Evolutionary conservation across 1,140 invertebrate genomes (phyloP).

Genomic region (Drosophila serrata): DNA sequence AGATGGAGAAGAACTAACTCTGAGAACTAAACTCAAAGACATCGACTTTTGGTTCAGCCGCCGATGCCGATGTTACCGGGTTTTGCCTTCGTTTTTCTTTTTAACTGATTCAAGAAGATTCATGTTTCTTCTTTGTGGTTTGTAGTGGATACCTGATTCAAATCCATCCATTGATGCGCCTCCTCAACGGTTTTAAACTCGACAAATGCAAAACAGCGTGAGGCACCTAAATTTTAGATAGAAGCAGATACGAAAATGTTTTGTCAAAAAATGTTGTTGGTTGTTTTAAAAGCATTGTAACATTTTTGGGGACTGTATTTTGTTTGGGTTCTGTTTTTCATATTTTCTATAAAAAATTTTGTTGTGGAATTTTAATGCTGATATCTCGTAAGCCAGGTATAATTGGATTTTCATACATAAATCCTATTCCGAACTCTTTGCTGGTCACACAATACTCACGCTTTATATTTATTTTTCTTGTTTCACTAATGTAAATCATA

Average conservation of each 20-base stretch:
- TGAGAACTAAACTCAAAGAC: constrained; percentile 37
- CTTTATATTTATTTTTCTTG: neutral
- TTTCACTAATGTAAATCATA: constrained; percentile 2
- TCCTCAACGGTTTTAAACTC: constrained; percentile 96
- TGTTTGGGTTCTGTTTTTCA: constrained; percentile 8
- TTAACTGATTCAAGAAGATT: constrained; percentile 21
- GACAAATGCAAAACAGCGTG: constrained; percentile 97
- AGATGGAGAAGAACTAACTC: neutral
- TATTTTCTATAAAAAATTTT: constrained; percentile 4
- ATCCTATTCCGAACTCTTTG: constrained; percentile 23
- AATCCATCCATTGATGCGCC: constrained; percentile 96
- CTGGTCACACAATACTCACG: constrained; percentile 51
- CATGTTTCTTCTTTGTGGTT: constrained; percentile 52
- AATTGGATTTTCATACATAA: constrained; percentile 13
- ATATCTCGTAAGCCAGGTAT: constrained; percentile 44
- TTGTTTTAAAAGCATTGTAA: constrained; percentile 68
- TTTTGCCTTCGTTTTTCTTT: constrained; percentile 3
- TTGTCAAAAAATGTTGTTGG: constrained; percentile 80
- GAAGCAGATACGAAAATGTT: constrained; percentile 86
- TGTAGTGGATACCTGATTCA: constrained; percentile 92
- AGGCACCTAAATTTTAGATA: constrained; percentile 90
- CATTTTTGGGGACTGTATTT: constrained; percentile 57
- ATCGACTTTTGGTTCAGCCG: neutral
- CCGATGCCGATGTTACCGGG: constrained; percentile 2
- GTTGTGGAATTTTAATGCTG: constrained; percentile 26